Conservation (phyloP, 2,888 invertebrate genomes). For the Schrankia costaestrigalis region DNA sequence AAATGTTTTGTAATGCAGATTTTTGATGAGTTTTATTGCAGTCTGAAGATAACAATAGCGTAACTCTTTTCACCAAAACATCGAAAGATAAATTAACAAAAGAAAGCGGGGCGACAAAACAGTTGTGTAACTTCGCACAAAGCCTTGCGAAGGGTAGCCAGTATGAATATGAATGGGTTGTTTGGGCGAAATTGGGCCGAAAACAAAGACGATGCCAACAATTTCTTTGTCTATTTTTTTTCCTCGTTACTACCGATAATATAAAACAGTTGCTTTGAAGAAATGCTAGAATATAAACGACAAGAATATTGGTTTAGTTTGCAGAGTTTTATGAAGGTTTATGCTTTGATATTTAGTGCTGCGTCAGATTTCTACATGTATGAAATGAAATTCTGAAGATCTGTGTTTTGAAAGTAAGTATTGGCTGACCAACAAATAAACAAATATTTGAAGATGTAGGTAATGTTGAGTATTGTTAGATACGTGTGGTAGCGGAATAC, state of each 20-base stretch:
- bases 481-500: no score
- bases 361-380: no score
- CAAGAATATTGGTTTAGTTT: no score
- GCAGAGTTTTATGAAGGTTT: no score
- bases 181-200: constrained; percentile 65
- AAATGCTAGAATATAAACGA: no score
- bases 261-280: constrained; percentile 17
- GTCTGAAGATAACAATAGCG: constrained; percentile 24
- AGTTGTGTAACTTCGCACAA: constrained; percentile 65
- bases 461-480: no score
- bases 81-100: constrained; percentile 56
- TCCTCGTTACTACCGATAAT: constrained; percentile 24
- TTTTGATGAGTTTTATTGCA: constrained; percentile 23
- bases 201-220: constrained; percentile 35
- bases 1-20: constrained; percentile 25
- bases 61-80: constrained; percentile 24
- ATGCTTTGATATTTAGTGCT: no score
- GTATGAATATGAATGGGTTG: constrained; percentile 75
- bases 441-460: no score
- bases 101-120: constrained; percentile 54
- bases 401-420: no score
- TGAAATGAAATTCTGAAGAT: no score
- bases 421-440: no score
- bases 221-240: constrained; percentile 37
- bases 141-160: constrained; percentile 66